Base-by-base conservation (phyloP, 1,140 invertebrate genomes). In the Fopius arisanus region DNA sequence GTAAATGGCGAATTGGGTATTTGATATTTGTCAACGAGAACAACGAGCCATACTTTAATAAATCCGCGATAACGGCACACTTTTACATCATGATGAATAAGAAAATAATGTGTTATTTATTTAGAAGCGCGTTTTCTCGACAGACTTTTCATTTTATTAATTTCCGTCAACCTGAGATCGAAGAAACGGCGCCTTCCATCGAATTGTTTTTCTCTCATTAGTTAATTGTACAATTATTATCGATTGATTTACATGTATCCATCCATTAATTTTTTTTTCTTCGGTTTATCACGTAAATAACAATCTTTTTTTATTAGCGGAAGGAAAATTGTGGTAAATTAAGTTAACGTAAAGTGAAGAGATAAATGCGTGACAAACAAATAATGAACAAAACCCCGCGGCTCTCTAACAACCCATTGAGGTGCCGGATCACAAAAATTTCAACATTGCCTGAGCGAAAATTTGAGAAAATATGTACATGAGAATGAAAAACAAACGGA, bases 21-120 rank as follows among this genome's bases (percentile, higher is more conserved):
- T 51, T 19, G 19, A 51, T 51, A 51, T 51, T 51, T 21, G n/a
- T 51, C 6, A 26, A 28, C 3, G 23, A 26, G 26, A 26, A 59
- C 54, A 59, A 59, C 54, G 54, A 59, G 54, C 54, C 54, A 59
- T 59, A 59, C 21, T 59, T 28, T 59, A 59, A 28, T 3, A 26
- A 26, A 26, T 26, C 54, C 54, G 54, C 54, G 23, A 23, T 3
- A 12, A 21, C 43, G 54, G 54, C 54, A 59, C 54, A 59, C 23
- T 10, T 59, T 26, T 28, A 59, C 19, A 59, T 28, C 21, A 59
- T 59, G 23, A 59, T 14, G 19, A 26, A 48, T 48, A 48, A 48
- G n/a, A 26, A 10, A 59, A 26, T 26, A 59, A 23, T 26, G 26
- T 12, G 54, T 59, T 26, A 59, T 59, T 59, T 59, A 59, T 28